Evolutionary conservation across 2,797 vertebrate species (phyloP).

Genomic region (Acipenser ruthenus): DNA sequence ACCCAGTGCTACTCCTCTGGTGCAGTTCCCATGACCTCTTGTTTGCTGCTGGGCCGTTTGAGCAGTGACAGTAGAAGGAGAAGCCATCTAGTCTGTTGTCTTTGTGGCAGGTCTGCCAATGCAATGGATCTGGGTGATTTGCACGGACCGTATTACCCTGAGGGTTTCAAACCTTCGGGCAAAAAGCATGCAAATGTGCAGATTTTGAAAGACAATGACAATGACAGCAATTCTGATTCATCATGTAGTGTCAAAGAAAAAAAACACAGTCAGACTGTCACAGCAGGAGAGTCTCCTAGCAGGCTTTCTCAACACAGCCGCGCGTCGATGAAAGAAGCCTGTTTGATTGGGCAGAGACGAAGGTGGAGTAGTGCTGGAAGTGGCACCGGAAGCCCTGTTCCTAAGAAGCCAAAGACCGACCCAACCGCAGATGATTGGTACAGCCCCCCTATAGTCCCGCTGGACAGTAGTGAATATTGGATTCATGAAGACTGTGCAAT

Average conservation of each 20-base stretch:
- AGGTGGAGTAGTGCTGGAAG: slow-evolving; percentile 5
- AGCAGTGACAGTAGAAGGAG: slow-evolving; percentile 36
- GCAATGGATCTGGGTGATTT: slow-evolving; percentile 64
- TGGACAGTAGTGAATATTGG: slow-evolving; percentile 47
- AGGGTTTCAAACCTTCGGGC: slow-evolving; percentile 41
- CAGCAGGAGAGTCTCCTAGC: neutral
- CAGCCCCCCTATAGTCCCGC: slow-evolving; percentile 12
- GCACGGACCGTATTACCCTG: slow-evolving; percentile 65
- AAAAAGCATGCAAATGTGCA: slow-evolving; percentile 25
- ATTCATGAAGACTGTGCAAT: slow-evolving; percentile 65
- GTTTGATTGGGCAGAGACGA: slow-evolving; percentile 7
- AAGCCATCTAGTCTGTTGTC: slow-evolving; percentile 54
- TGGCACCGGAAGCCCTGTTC: slow-evolving; percentile 1
- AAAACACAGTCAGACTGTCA: neutral
- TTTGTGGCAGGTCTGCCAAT: slow-evolving; percentile 59
- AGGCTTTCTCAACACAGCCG: slow-evolving; percentile 5
- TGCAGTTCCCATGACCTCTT: slow-evolving; percentile 51
- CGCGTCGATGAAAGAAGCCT: slow-evolving; percentile 7
- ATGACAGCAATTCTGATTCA: slow-evolving; percentile 8
- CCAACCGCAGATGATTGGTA: neutral
- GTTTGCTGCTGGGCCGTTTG: slow-evolving; percentile 47
- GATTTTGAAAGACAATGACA: slow-evolving; percentile 9
- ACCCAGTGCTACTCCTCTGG: slow-evolving; percentile 34
- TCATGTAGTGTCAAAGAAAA: slow-evolving; percentile 11
- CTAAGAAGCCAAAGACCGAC: slow-evolving; percentile 6